phyloP scores from a whole-genome alignment of 30 jellyfish, hydroid and myxozoan genomes.

The Aurelia aurita complex sp. Pacific region DNA sequence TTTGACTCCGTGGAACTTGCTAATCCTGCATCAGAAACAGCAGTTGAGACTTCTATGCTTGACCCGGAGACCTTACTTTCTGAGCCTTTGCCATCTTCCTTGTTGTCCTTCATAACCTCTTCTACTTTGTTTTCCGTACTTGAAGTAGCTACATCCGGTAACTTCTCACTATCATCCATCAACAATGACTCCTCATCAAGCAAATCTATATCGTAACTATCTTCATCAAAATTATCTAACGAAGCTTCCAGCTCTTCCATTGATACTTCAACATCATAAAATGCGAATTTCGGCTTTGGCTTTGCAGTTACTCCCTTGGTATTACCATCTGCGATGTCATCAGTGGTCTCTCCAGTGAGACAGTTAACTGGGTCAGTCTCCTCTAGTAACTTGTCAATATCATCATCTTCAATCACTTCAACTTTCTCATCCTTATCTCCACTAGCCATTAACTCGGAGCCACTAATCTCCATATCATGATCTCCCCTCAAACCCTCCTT shows the following conservation, averaged over 20 bases:
- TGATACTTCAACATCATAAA: neutral
- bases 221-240: conserved; percentile 26
- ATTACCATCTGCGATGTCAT: neutral
- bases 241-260: conserved; percentile 24
- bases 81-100: neutral
- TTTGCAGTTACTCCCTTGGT: neutral
- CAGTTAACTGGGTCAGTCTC: too few species aligned
- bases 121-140: neutral
- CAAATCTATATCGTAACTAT: neutral
- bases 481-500: neutral
- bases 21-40: too few species aligned
- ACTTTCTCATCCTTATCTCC: neutral
- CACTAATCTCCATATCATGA: neutral
- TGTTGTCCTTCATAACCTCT: neutral
- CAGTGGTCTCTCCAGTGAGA: too few species aligned
- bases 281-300: neutral
- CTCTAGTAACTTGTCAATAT: too few species aligned
- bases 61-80: too few species aligned
- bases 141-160: neutral
- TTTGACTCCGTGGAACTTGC: too few species aligned
- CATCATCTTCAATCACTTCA: neutral
- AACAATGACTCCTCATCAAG: conserved; percentile 32
- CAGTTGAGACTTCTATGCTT: too few species aligned
- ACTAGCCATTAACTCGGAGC: too few species aligned
- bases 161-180: conserved; percentile 17